Conservation (phyloP, 2,888 invertebrate species). For the Metalampra italica region DNA sequence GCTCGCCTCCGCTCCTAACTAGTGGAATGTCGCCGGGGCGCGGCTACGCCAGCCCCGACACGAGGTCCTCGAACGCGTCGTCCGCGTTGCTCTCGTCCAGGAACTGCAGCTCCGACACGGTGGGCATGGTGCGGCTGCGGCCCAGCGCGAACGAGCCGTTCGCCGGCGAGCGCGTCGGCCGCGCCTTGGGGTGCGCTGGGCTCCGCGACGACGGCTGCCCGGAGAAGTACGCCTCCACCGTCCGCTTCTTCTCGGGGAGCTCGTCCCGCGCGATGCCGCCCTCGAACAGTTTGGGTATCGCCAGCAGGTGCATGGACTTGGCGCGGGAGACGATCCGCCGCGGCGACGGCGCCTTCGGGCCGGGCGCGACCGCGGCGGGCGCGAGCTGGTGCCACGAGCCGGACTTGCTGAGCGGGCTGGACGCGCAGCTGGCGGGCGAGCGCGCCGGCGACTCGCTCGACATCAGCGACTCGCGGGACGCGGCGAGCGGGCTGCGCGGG, state of each 20-base stretch:
- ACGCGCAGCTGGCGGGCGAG: constrained; percentile 44
- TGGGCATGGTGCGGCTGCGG: constrained; percentile 88
- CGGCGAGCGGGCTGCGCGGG: constrained; percentile 37
- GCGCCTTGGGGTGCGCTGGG: constrained; percentile 23
- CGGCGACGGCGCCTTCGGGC: constrained; percentile 61
- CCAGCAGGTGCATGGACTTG: constrained; percentile 86
- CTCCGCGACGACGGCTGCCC: constrained; percentile 36
- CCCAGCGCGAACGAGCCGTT: constrained; percentile 74
- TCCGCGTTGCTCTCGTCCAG: constrained; percentile 91
- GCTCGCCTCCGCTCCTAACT: constrained; percentile 64
- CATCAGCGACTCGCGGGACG: constrained; percentile 54
- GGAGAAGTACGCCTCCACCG: constrained; percentile 86
- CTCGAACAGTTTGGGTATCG: constrained; percentile 88
- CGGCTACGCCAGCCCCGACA: constrained; percentile 78
- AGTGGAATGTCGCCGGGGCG: constrained; percentile 59
- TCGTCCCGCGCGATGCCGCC: constrained; percentile 85
- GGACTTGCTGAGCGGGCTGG: constrained; percentile 75
- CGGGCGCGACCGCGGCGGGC: constrained; percentile 26
- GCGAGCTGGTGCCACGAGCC: constrained; percentile 90
- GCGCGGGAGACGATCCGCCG: constrained; percentile 74
- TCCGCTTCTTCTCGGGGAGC: constrained; percentile 83
- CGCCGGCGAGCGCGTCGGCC: constrained; percentile 34
- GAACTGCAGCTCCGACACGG: constrained; percentile 81
- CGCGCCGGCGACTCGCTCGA: constrained; percentile 52
- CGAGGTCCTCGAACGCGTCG: constrained; percentile 92